These are phyloP conservation scores for Rhipidura dahli DNA, from an alignment of 2,113 vertebrate genomes.

Conservation along the genomic window DNA sequence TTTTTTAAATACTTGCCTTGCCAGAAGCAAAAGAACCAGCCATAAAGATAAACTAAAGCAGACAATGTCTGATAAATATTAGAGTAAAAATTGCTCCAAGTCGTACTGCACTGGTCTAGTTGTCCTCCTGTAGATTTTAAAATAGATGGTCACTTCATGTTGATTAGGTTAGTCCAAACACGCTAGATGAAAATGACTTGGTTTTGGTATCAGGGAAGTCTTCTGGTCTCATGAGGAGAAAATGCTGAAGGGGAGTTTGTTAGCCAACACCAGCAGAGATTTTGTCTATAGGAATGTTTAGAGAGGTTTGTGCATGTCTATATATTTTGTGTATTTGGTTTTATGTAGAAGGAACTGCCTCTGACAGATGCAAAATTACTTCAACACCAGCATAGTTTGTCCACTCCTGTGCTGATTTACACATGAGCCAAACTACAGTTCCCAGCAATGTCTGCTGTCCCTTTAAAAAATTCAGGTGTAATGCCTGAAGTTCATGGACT, in stretches of 20 bases:
- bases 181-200: not conserved
- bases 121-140: not conserved
- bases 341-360: not conserved
- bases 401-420: not conserved
- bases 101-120: not conserved
- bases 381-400: not conserved
- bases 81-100: conserved; percentile 53
- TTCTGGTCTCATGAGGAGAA: not conserved
- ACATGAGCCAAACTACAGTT: not conserved
- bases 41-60: conserved; percentile 70
- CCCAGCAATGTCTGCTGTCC: not conserved
- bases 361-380: not conserved
- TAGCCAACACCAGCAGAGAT: not conserved
- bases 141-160: not conserved
- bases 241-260: not conserved
- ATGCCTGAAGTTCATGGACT: not conserved
- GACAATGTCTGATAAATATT: conserved; percentile 71
- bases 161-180: conserved; percentile 43
- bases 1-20: conserved; percentile 70
- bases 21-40: conserved; percentile 70
- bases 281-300: not conserved
- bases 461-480: conserved; percentile 2
- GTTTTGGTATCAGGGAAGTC: not conserved
- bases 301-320: not conserved
- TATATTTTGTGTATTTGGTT: not conserved